Conservation (phyloP, 1,140 invertebrate genomes). For the Scaptodrosophila lebanonensis region DNA sequence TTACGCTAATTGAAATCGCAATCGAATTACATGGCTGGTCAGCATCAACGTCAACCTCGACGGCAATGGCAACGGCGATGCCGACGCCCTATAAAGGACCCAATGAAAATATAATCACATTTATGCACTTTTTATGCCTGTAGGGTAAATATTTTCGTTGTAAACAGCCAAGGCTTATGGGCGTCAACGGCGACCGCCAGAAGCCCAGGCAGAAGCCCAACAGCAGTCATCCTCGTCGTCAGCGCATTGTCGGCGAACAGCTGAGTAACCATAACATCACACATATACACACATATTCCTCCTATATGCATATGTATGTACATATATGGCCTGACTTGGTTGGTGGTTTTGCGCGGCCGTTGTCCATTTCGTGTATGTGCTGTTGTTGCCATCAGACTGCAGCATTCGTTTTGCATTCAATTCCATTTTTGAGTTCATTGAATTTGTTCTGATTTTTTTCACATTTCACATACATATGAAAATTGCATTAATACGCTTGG, state of each 20-base stretch:
- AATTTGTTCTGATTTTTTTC: slow-evolving; percentile 61
- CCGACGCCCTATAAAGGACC: slow-evolving; percentile 44
- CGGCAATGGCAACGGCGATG: neutral
- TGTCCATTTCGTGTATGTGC: slow-evolving; percentile 10
- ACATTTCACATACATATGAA: slow-evolving; percentile 31
- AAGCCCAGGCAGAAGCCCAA: slow-evolving; percentile 7
- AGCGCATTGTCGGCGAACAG: slow-evolving; percentile 6
- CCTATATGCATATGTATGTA: too few relatives aligned
- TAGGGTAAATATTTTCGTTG: slow-evolving; percentile 70
- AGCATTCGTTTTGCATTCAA: slow-evolving; percentile 17
- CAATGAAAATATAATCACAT: slow-evolving; percentile 75
- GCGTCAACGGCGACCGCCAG: slow-evolving; percentile 16
- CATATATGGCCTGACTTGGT: neutral
- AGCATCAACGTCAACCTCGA: neutral
- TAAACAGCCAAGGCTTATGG: slow-evolving; percentile 26
- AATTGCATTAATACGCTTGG: slow-evolving; percentile 51
- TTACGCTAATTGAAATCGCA: slow-evolving; percentile 73
- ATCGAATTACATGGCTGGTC: slow-evolving; percentile 60
- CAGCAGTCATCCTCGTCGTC: slow-evolving; percentile 3
- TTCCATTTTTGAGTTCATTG: slow-evolving; percentile 72
- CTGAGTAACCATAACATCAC: slow-evolving; percentile 35
- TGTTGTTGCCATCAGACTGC: slow-evolving; percentile 13
- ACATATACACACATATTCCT: slow-evolving; percentile 15
- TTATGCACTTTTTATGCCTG: slow-evolving; percentile 75
- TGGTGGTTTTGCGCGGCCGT: neutral